phyloP scores from a whole-genome alignment of 2,888 invertebrate species.

The Sturmia bella region DNA sequence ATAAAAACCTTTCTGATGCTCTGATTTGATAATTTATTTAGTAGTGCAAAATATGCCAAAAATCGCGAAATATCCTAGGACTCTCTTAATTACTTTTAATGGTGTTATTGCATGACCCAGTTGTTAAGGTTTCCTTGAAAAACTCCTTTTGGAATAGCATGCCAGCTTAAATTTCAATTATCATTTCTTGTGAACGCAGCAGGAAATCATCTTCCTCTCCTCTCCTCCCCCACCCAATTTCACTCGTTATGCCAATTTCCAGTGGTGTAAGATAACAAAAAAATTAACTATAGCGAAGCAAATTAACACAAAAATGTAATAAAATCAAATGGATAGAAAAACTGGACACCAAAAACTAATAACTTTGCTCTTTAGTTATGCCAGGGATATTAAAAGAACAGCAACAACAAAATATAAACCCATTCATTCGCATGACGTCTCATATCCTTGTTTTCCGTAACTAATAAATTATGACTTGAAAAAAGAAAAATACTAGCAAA shows the following conservation, averaged over 20 bases:
- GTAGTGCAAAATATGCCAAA: too few species aligned
- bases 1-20: too few species aligned
- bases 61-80: too few species aligned
- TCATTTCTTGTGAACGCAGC: not conserved
- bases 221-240: not conserved
- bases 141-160: not conserved
- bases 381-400: constrained; percentile 33
- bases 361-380: constrained; percentile 38
- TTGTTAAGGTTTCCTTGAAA: not conserved
- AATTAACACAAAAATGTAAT: constrained; percentile 49
- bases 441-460: constrained; percentile 3
- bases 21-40: too few species aligned
- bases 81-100: constrained; percentile 4
- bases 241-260: constrained; percentile 8
- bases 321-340: constrained; percentile 25
- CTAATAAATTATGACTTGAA: constrained; percentile 45
- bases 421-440: not conserved
- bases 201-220: not conserved
- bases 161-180: constrained; percentile 18
- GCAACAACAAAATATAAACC: not conserved
- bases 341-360: constrained; percentile 44
- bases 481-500: constrained; percentile 1
- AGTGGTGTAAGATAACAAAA: constrained; percentile 43
- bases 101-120: constrained; percentile 13
- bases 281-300: not conserved